These are phyloP conservation scores for Ennomos fuscantarius DNA, from an alignment of 2,888 invertebrate species.

Conservation along the genomic window DNA sequence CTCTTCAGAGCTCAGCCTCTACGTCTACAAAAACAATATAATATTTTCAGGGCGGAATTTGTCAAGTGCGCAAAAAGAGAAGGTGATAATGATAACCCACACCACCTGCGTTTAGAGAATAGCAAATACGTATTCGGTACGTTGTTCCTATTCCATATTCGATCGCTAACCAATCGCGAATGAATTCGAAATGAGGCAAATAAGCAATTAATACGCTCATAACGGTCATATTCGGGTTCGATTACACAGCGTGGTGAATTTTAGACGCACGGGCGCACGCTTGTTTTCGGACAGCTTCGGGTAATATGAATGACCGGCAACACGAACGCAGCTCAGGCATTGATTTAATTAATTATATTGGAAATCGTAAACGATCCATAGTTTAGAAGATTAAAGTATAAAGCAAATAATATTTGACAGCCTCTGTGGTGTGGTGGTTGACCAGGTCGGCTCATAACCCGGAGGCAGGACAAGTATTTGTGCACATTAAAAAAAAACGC, in stretches of 20 bases:
- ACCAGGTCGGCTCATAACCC: too few relatives aligned
- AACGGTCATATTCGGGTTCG: conserved; percentile 71
- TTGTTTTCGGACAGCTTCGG: conserved; percentile 10
- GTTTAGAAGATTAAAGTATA: conserved; percentile 3
- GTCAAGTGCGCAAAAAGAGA: conserved; percentile 17
- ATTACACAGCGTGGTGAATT: conserved; percentile 71
- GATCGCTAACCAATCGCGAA: conserved; percentile 52
- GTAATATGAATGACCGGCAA: conserved; percentile 36
- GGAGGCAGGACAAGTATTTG: too few relatives aligned
- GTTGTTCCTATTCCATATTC: conserved; percentile 46
- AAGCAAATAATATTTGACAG: too few relatives aligned
- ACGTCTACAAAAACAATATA: conserved; percentile 30
- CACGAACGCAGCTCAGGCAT: conserved; percentile 21
- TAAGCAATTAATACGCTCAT: conserved; percentile 70
- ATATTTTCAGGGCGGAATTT: conserved; percentile 26
- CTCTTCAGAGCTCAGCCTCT: neutral
- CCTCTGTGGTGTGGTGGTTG: too few relatives aligned
- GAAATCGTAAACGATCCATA: conserved; percentile 29
- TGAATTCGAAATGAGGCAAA: conserved; percentile 80
- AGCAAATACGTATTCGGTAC: conserved; percentile 31
- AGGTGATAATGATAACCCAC: conserved; percentile 24
- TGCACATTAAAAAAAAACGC: too few relatives aligned
- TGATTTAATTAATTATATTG: conserved; percentile 39
- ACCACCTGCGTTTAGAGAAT: conserved; percentile 24
- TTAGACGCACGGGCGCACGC: conserved; percentile 56